A percentile compares a stretch with the other conserved stretches of the same genome.
phyloP scores from a whole-genome alignment of 2,797 vertebrate genomes.

The Karalla daura region DNA sequence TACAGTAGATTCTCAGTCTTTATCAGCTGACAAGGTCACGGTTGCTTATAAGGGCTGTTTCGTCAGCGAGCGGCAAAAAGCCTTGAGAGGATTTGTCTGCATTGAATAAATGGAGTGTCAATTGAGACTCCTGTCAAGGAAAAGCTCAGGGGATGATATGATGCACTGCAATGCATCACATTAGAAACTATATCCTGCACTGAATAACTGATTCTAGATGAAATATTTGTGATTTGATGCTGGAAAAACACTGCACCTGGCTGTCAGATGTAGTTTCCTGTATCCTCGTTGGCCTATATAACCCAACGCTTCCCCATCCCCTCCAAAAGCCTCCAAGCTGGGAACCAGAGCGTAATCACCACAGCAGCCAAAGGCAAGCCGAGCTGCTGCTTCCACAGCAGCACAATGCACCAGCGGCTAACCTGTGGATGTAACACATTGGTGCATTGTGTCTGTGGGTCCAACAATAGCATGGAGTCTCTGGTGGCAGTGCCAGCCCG shows the following conservation, averaged over 20 bases:
- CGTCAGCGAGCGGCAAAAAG: not conserved
- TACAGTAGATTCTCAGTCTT: not conserved
- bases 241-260: not conserved
- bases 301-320: not conserved
- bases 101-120: too few species aligned
- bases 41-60: not conserved
- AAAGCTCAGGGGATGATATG: not conserved
- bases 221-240: not conserved
- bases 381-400: constrained; percentile 64
- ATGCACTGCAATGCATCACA: not conserved
- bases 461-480: constrained; percentile 72
- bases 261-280: not conserved
- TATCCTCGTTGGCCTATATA: not conserved
- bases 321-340: constrained; percentile 12
- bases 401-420: constrained; percentile 43
- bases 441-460: constrained; percentile 39
- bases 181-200: not conserved
- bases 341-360: constrained; percentile 49
- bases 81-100: not conserved
- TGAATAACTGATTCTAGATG: not conserved
- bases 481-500: constrained; percentile 58
- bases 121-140: constrained; percentile 1
- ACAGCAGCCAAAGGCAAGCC: constrained; percentile 40
- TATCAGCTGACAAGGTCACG: constrained; percentile 2
- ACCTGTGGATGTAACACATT: constrained; percentile 49